Conservation (phyloP, 1,140 invertebrate species). For the Plutomurus gul region DNA sequence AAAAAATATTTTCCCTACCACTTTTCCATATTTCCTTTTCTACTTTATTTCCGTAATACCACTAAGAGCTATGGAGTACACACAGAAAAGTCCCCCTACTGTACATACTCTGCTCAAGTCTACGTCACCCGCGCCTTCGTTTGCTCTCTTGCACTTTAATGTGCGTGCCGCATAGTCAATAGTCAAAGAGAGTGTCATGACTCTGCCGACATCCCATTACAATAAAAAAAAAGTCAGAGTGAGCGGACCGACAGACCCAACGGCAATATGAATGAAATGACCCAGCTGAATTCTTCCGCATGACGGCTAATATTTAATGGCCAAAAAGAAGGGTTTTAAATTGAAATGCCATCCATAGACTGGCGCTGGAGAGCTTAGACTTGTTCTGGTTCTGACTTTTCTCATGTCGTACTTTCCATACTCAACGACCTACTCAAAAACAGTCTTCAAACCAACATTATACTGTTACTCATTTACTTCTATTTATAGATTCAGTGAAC, state of each 20-base stretch:
- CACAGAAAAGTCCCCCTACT: neutral
- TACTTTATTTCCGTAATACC: neutral
- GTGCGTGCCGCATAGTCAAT: conserved; percentile 21
- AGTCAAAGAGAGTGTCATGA: neutral
- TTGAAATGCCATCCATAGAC: conserved; percentile 46
- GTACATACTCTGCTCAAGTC: too few relatives aligned
- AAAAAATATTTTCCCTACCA: neutral
- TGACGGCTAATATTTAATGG: conserved; percentile 49
- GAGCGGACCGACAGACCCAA: conserved; percentile 11
- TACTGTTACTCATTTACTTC: too few relatives aligned
- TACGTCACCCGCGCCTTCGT: too few relatives aligned
- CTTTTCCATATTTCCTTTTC: neutral
- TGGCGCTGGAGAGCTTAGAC: too few relatives aligned
- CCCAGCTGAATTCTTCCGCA: conserved; percentile 52
- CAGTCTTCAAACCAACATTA: too few relatives aligned
- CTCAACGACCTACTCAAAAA: too few relatives aligned
- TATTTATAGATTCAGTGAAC: too few relatives aligned
- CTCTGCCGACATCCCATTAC: neutral
- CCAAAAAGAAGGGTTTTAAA: conserved; percentile 38
- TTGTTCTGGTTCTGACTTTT: too few relatives aligned
- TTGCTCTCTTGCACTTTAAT: neutral
- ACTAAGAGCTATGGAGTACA: neutral
- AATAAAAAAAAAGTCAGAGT: conserved; percentile 31
- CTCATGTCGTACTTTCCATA: neutral
- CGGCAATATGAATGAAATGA: conserved; percentile 41